A percentile compares a stretch with the other conserved stretches of the same genome.
phyloP scores from a whole-genome alignment of 2,888 invertebrate genomes.

The Sarcophaga variegata region DNA sequence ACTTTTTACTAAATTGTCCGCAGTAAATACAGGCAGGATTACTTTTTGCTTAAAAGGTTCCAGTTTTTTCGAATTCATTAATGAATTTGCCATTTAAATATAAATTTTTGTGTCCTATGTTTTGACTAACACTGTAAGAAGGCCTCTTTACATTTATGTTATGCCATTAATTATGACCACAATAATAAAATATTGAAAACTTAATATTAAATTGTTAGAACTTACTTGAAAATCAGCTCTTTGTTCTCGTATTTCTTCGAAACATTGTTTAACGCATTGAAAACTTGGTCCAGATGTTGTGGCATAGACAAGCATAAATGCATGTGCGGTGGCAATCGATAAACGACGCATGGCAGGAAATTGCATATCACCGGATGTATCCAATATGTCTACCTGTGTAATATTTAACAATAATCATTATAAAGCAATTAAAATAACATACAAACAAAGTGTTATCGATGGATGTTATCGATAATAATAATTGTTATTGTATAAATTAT shows the following conservation, averaged over 20 bases:
- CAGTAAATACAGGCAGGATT: too few relatives aligned
- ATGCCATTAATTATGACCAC: too few relatives aligned
- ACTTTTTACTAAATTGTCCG: neutral
- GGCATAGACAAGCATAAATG: slow-evolving; percentile 93
- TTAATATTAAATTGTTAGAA: neutral
- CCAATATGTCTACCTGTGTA: slow-evolving; percentile 88
- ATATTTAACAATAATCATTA: slow-evolving; percentile 37
- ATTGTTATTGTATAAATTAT: too few relatives aligned
- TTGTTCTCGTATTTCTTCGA: slow-evolving; percentile 92
- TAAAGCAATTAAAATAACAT: neutral
- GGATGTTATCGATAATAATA: too few relatives aligned
- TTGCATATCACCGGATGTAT: slow-evolving; percentile 92
- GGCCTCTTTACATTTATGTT: too few relatives aligned
- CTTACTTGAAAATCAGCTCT: slow-evolving; percentile 87
- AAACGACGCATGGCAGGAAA: slow-evolving; percentile 95
- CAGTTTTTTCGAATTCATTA: too few relatives aligned
- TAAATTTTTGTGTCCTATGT: too few relatives aligned
- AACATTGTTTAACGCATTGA: slow-evolving; percentile 87
- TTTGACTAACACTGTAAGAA: too few relatives aligned
- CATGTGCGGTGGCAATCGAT: slow-evolving; percentile 93
- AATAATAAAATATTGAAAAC: neutral
- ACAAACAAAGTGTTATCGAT: neutral
- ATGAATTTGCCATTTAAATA: too few relatives aligned
- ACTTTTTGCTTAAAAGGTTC: too few relatives aligned
- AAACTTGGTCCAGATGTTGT: slow-evolving; percentile 89